A percentile compares a stretch with the other conserved stretches of the same genome.
Evolutionary conservation across 1,140 invertebrate species (phyloP).

Genomic region (Palaemon carinicauda): DNA sequence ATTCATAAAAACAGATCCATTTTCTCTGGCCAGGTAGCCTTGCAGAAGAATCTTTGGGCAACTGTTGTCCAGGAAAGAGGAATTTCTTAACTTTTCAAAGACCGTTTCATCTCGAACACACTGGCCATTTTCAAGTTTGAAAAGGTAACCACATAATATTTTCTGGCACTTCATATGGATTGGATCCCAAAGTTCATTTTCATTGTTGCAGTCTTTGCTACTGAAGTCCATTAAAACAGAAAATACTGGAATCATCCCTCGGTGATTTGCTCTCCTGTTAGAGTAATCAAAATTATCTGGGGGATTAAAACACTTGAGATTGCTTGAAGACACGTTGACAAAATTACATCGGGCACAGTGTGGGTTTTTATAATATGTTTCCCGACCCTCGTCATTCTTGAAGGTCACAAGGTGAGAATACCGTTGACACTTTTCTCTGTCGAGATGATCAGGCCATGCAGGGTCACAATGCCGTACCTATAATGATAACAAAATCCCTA

Average conservation of each 20-base stretch:
- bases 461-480: constrained; percentile 51
- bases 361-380: constrained; percentile 63
- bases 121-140: constrained; percentile 25
- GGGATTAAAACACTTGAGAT: neutral
- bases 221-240: constrained; percentile 60
- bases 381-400: neutral
- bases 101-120: constrained; percentile 10
- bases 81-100: neutral
- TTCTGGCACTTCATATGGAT: constrained; percentile 39
- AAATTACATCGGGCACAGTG: constrained; percentile 64
- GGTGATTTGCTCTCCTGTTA: neutral
- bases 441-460: constrained; percentile 37
- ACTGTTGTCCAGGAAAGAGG: constrained; percentile 19
- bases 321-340: constrained; percentile 22
- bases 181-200: constrained; percentile 47
- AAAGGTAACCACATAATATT: constrained; percentile 40
- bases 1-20: constrained; percentile 37
- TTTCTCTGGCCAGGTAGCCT: constrained; percentile 4
- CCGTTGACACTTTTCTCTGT: constrained; percentile 46
- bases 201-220: constrained; percentile 54
- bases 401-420: constrained; percentile 35
- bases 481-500: neutral
- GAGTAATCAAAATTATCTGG: neutral
- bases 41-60: constrained; percentile 34
- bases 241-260: neutral